phyloP scores from a whole-genome alignment of 2,113 vertebrate genomes.

The Vombatus ursinus region DNA sequence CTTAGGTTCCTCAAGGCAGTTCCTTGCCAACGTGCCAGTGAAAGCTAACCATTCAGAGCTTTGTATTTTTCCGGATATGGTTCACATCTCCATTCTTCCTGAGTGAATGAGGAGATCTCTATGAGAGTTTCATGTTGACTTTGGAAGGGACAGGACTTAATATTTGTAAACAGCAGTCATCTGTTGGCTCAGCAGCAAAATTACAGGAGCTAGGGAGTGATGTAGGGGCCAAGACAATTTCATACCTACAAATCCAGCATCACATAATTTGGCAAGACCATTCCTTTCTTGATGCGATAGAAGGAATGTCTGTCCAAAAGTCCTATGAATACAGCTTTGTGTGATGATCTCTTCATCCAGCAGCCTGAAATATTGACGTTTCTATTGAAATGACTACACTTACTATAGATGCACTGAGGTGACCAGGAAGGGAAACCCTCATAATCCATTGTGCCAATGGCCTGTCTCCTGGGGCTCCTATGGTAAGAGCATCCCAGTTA shows the following conservation, averaged over 20 bases:
- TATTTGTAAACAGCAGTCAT: constrained; percentile 46
- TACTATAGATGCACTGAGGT: neutral
- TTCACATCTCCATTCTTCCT: constrained; percentile 61
- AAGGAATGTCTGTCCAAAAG: constrained; percentile 3
- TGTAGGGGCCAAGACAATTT: neutral
- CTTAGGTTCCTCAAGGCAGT: constrained; percentile 55
- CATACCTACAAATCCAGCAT: neutral
- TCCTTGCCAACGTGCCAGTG: constrained; percentile 66
- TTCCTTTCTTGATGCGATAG: constrained; percentile 36
- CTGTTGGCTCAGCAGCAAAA: constrained; percentile 42
- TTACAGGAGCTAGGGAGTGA: constrained; percentile 22
- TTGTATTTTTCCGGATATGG: constrained; percentile 56
- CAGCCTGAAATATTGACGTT: neutral
- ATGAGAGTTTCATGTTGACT: constrained; percentile 51
- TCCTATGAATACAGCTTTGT: constrained; percentile 48
- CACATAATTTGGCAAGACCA: constrained; percentile 45
- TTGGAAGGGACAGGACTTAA: constrained; percentile 57
- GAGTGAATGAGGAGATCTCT: neutral
- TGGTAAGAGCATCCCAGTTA: neutral
- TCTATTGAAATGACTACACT: neutral
- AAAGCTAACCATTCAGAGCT: constrained; percentile 66
- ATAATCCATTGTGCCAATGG: neutral
- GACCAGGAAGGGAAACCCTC: neutral
- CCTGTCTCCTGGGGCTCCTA: constrained; percentile 1
- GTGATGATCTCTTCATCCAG: constrained; percentile 20